Base-by-base conservation (phyloP, 2,888 invertebrate genomes). In the Aleiodes alternator region DNA sequence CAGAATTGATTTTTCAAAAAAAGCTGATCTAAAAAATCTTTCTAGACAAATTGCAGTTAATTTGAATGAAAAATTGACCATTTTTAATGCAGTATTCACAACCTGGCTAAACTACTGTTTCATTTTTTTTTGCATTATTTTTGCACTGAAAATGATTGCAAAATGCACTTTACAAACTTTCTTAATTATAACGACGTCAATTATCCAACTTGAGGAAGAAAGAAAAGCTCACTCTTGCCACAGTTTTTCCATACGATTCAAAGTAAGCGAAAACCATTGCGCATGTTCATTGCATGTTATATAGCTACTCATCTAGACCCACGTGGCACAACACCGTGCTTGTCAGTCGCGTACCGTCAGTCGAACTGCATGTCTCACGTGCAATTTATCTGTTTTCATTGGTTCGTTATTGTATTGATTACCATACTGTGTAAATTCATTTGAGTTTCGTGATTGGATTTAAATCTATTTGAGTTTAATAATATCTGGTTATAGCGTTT, bases 301-400 rank as follows among this genome's bases (percentile, higher is more conserved):
- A 64, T 34, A 53, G n/a, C 12, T 23, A 57, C 12, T 73, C 80
- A 82, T 83, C 80, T 80, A 79, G 79, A 83, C 81, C 87, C 87
- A 87, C 87, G 87, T 87, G 87, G 87, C 81, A 85, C 82, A 83
- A 85, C 87, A 85, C 84, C 82, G 86, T 82, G 84, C 84, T 23
- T 85, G 85, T 85, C 87, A 87, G 87, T 87, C 87, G 87, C 84
- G 83, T 84, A 78, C 82, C 80, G 86, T 86, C 83, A 86, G 86
- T 80, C 86, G 82, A 75, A 77, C 81, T 84, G 83, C 82, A 78
- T 76, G 75, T 77, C 76, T 76, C 73, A 70, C 38, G 68, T 74
- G 70, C 16, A 23, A 50, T n/a, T 43, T 48, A 73, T 72, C 56
- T 75, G 43, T 61, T 14, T 68, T 43, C 29, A 29, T 56, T 61